Evolutionary conservation across 2,888 invertebrate species (phyloP).

Genomic region (Spodoptera exigua): DNA sequence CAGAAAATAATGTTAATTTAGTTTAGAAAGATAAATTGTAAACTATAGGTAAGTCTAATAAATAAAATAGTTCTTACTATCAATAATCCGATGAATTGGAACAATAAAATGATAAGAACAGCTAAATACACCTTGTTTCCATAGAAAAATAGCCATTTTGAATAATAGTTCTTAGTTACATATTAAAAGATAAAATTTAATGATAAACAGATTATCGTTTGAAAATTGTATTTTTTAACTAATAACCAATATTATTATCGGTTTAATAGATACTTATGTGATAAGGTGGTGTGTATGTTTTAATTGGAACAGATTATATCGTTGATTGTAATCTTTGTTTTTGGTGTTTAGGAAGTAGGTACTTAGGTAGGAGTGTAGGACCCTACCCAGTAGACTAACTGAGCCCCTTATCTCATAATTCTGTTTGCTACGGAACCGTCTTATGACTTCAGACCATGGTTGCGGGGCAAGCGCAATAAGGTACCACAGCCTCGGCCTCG

Average conservation of each 20-base stretch:
- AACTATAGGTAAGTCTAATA: neutral
- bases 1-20: no score
- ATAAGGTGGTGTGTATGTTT: constrained; percentile 52
- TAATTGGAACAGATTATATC: constrained; percentile 59
- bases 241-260: constrained; percentile 57
- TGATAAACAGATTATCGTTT: constrained; percentile 38
- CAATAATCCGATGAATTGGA: constrained; percentile 28
- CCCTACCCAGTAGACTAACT: constrained; percentile 31
- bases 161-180: no score
- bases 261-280: constrained; percentile 50
- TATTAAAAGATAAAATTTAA: constrained; percentile 37
- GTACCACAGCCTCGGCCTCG: no score
- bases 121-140: constrained; percentile 13
- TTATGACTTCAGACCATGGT: no score
- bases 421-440: no score
- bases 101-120: constrained; percentile 21
- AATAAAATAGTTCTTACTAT: constrained; percentile 6
- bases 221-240: constrained; percentile 45
- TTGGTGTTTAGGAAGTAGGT: constrained; percentile 42
- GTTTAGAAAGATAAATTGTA: no score
- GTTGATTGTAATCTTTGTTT: constrained; percentile 40
- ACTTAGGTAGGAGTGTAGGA: constrained; percentile 1
- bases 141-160: constrained; percentile 34
- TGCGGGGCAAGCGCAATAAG: no score
- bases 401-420: constrained; percentile 16